Evolutionary conservation across 2,797 vertebrate genomes (phyloP).

Genomic region (Coranthus polyacanthus): DNA sequence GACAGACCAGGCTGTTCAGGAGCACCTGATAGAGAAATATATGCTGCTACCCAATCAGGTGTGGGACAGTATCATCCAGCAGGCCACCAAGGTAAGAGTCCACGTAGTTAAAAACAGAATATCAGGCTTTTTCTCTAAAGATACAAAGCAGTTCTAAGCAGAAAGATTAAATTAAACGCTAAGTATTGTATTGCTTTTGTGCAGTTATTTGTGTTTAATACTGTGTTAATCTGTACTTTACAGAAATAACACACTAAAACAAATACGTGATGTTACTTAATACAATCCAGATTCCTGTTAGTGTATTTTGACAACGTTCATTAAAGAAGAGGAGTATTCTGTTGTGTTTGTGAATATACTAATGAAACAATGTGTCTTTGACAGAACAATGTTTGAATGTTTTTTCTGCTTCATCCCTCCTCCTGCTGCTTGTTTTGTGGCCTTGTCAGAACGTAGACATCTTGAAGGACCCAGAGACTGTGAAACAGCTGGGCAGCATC

Average conservation of each 20-base stretch:
- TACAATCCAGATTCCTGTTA: too few species aligned
- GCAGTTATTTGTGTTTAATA: too few species aligned
- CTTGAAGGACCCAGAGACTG: constrained; percentile 97
- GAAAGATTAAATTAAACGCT: too few species aligned
- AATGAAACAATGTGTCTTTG: neutral
- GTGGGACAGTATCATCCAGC: constrained; percentile 99
- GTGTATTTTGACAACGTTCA: too few species aligned
- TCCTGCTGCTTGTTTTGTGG: neutral
- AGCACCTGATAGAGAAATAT: constrained; percentile 98
- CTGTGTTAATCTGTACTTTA: too few species aligned
- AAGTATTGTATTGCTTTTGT: too few species aligned
- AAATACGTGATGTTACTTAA: too few species aligned
- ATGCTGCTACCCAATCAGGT: constrained; percentile 99
- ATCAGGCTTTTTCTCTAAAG: too few species aligned
- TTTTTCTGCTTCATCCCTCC: neutral
- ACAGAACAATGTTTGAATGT: neutral
- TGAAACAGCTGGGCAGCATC: constrained; percentile 98
- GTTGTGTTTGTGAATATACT: neutral
- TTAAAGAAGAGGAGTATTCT: too few species aligned
- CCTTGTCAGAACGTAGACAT: constrained; percentile 95
- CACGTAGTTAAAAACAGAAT: too few species aligned
- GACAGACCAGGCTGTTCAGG: constrained; percentile 97
- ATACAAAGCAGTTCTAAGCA: too few species aligned
- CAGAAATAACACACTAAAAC: too few species aligned
- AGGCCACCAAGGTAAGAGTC: constrained; percentile 95